Evolutionary conservation across 1,140 invertebrate genomes (phyloP), one percentile per base, ranked within the genome.

Genomic region (Leptopilina clavipes): DNA sequence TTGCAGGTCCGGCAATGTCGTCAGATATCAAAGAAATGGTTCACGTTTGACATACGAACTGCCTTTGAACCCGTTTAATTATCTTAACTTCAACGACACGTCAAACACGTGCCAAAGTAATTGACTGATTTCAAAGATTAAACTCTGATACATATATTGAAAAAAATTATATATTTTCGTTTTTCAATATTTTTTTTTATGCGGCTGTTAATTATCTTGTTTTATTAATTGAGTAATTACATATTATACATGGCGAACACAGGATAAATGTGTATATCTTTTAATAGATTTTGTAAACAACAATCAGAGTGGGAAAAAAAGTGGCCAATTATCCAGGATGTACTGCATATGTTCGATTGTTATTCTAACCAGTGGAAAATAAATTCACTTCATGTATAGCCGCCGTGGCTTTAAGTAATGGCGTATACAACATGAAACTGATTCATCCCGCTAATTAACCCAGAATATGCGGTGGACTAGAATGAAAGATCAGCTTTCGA

Each of bases 21-120:
- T 86, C 86, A 48, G 78, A 86, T 87, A 85, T 87, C 86, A 87
- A 87, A 87, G 84, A 85, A 85, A 85, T 31, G 22, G 56, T 82
- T 76, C 74, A 59, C 78, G 82, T 83, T 86, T 86, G 85, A 85
- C 81, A 86, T 75, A 73, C 65, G 83, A 85, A 83, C 77, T 82
- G 72, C 52, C 72, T 70, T 74, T 75, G 77, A 80, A 79, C 76
- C 71, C 77, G 79, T 81, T 81, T 82, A 81, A 83, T 83, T 81
- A 83, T 78, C 77, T 79, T 73, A 75, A 77, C 76, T 65, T 65
- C 14, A 52, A 52, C 48, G 59, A 65, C 59, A 31, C n/a, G 12
- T 65, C 59, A n/a, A 31, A 40, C 59, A 31, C 59, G 59, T 65
- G 59, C 59, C 59, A 37, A n/a, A 65, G 59, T 65, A n/a, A 25